These are phyloP conservation scores for Glareola pratincola DNA, from an alignment of 2,113 vertebrate genomes.

Conservation along the genomic window DNA sequence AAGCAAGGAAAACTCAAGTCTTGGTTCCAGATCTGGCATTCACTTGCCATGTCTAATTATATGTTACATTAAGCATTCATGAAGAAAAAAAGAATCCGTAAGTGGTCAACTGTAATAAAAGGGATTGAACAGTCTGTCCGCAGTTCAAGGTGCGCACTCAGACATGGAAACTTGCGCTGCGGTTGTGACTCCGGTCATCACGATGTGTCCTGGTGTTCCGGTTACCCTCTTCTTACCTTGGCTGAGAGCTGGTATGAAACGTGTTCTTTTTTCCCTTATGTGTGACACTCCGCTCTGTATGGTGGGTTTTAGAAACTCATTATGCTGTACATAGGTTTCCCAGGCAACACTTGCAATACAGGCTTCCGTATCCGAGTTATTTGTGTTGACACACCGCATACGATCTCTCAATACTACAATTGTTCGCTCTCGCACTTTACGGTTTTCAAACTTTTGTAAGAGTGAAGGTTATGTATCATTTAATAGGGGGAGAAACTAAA, in stretches of 20 bases:
- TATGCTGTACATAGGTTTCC: constrained; percentile 6
- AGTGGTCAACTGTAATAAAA: background rate
- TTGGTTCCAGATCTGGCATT: background rate
- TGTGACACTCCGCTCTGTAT: background rate
- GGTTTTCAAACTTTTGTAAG: background rate
- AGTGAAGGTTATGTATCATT: background rate
- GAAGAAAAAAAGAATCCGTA: background rate
- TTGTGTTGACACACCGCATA: constrained; percentile 14
- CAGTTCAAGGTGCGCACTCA: background rate
- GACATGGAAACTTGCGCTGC: background rate
- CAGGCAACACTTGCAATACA: constrained; percentile 39
- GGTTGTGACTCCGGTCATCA: background rate
- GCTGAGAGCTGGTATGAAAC: background rate
- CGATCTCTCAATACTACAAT: background rate
- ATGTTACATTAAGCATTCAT: background rate
- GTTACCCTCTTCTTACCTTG: background rate
- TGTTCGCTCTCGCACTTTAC: background rate
- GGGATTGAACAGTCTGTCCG: background rate
- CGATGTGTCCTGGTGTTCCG: background rate
- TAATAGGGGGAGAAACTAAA: background rate
- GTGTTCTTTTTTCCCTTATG: background rate
- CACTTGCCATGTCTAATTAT: background rate
- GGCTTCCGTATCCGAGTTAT: background rate
- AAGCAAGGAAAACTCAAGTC: background rate
- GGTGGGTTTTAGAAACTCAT: background rate